Evolutionary conservation across 2,113 vertebrate genomes (phyloP).

Genomic region (Pseudolaguvia tuberculata): DNA sequence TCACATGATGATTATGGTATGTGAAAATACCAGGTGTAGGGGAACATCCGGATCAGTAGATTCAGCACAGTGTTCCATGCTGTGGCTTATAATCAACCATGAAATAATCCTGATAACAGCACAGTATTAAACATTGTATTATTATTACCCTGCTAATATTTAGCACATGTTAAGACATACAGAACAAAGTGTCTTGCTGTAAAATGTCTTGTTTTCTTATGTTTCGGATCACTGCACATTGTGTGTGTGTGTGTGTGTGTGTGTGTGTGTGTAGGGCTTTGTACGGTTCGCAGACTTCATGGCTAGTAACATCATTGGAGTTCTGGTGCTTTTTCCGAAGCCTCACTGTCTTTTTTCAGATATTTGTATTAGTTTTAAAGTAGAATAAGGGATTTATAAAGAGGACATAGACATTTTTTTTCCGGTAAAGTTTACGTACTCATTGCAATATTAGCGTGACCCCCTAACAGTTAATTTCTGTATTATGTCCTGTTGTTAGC

Average conservation of each 20-base stretch:
- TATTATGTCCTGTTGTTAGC: neutral
- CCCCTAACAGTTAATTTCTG: neutral
- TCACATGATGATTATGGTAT: conserved; percentile 61
- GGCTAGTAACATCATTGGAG: neutral
- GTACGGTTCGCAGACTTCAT: neutral
- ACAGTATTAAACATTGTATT: conserved; percentile 5
- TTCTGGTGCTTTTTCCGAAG: neutral
- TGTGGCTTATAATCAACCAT: neutral
- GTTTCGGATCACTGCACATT: neutral
- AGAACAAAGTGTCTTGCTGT: neutral
- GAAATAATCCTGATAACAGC: neutral
- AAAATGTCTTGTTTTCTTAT: neutral
- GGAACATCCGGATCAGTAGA: conserved; percentile 13
- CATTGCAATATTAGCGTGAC: neutral
- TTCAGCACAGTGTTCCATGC: conserved; percentile 9
- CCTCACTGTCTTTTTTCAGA: neutral
- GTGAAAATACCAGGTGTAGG: conserved; percentile 44
- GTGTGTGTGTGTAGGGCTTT: neutral
- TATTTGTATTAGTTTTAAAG: too few relatives aligned
- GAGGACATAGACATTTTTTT: neutral
- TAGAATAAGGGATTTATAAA: conserved; percentile 7
- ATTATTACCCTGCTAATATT: conserved; percentile 7
- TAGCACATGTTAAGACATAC: neutral
- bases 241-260: neutral
- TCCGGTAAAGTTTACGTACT: neutral